Base-by-base conservation (phyloP, 2,797 vertebrate species). In the Eleutherodactylus coqui region DNA sequence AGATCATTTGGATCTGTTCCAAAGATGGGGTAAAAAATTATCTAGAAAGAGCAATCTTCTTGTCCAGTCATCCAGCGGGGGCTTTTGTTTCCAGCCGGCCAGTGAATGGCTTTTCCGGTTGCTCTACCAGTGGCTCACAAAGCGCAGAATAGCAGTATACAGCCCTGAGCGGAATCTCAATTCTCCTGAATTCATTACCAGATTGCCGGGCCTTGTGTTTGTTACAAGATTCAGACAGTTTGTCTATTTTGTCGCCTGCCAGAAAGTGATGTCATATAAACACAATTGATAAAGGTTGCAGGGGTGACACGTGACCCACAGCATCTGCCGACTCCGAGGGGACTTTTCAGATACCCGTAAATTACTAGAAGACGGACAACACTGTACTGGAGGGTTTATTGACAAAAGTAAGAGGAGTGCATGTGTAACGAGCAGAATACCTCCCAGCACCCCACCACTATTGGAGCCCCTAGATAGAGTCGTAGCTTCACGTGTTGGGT, bases 61-160 rank as follows among this genome's bases (percentile, higher is more conserved):
- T 29, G 73, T 51, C 77, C 67, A 21, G 84, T 70, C 36, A 36
- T 70, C 76, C 51, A 55, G 77, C 84, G 19, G 45, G 16, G 78
- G 11, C 78, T 64, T 85, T 86, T 81, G 78, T 82, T 47, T 60
- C 53, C 11, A 32, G n/a, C 8, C n/a, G 49, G 49, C 19, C 79
- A 36, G 67, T 80, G 84, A 85, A 80, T 73, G 24, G 69, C 85
- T 82, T 67, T 86, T 86, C 78, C 85, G 78, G 77, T 80, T 47
- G 77, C 84, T 85, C 64, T 64, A 43, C 70, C 70, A 32, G 53
- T 2, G 41, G 58, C 70, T 64, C 16, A 75, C 70, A 81, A 86
- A 86, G 67, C 60, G 43, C 36, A 64, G 34, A 75, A 86, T 64
- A 73, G 64, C 75, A 11, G 76, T 14, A 32, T 51, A 16, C 41